A percentile compares a stretch with the other conserved stretches of the same genome.
These are phyloP conservation scores for Lamellibrachia columna DNA, from an alignment of 2,888 invertebrate species.

Conservation along the genomic window DNA sequence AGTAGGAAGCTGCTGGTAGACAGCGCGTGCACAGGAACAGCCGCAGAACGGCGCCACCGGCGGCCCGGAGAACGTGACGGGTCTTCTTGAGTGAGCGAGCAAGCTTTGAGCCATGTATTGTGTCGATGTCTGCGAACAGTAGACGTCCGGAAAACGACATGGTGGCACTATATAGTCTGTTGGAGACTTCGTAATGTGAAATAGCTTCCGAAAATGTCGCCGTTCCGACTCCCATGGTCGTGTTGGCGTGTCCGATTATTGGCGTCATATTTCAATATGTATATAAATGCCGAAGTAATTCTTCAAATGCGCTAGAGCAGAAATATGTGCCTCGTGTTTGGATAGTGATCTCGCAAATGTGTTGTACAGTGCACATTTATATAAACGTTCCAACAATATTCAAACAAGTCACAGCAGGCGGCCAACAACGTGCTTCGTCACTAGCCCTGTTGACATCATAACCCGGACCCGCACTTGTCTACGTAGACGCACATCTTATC, in stretches of 20 bases:
- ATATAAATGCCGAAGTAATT: background rate
- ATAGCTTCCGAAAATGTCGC: background rate
- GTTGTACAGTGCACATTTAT: background rate
- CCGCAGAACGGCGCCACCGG: background rate
- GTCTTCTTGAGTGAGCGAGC: background rate
- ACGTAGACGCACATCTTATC: background rate
- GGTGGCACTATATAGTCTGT: background rate
- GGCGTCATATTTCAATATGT: background rate
- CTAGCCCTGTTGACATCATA: background rate
- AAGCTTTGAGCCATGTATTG: background rate
- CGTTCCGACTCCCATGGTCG: background rate
- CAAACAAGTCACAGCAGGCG: background rate
- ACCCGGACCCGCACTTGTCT: background rate
- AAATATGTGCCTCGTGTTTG: background rate
- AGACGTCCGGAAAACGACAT: background rate
- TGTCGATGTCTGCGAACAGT: background rate
- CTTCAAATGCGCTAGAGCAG: background rate
- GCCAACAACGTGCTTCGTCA: background rate
- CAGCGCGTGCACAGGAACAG: background rate
- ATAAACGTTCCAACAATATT: background rate
- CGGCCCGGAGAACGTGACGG: background rate
- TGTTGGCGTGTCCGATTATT: background rate
- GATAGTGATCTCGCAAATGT: background rate
- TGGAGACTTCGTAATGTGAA: background rate
- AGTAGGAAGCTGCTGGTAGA: conserved; percentile 6